Conservation (phyloP, 1,140 invertebrate species). For the Lepidurus couesii region DNA sequence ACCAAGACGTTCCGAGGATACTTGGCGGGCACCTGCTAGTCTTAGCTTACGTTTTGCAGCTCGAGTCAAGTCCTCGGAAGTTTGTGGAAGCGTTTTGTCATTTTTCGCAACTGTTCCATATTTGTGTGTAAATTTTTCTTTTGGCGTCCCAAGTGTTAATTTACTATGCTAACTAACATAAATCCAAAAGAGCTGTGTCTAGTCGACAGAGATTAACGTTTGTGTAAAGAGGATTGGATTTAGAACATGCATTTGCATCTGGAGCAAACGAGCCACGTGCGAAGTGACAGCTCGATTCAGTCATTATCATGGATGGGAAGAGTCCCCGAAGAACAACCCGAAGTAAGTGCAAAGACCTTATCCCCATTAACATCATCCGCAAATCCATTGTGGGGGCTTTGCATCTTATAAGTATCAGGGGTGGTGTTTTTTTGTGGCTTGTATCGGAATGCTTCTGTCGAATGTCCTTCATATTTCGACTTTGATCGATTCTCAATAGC, state of each 20-base stretch:
- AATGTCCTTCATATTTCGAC: not conserved
- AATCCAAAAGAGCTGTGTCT: not conserved
- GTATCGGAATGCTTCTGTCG: not conserved
- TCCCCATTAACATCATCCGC: not conserved
- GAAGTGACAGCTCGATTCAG: slow-evolving; percentile 33
- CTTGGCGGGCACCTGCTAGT: slow-evolving; percentile 12
- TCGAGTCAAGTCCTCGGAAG: not conserved
- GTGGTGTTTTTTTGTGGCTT: not conserved
- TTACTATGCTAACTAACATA: too few relatives aligned
- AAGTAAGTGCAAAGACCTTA: slow-evolving; percentile 26
- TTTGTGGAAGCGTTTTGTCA: not conserved
- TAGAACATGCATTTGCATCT: slow-evolving; percentile 30
- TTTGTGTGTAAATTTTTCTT: too few relatives aligned
- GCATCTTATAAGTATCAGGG: not conserved
- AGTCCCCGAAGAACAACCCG: slow-evolving; percentile 34
- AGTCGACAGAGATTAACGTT: not conserved
- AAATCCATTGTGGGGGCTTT: not conserved
- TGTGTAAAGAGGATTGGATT: not conserved
- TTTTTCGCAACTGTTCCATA: too few relatives aligned
- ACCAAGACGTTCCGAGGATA: not conserved
- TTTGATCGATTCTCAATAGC: slow-evolving; percentile 19
- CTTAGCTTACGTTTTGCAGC: not conserved
- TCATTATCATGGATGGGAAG: slow-evolving; percentile 35
- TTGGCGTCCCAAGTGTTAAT: too few relatives aligned
- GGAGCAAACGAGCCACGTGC: slow-evolving; percentile 29